Evolutionary conservation across 2,888 invertebrate species (phyloP).

Genomic region (Nemurella pictetii): DNA sequence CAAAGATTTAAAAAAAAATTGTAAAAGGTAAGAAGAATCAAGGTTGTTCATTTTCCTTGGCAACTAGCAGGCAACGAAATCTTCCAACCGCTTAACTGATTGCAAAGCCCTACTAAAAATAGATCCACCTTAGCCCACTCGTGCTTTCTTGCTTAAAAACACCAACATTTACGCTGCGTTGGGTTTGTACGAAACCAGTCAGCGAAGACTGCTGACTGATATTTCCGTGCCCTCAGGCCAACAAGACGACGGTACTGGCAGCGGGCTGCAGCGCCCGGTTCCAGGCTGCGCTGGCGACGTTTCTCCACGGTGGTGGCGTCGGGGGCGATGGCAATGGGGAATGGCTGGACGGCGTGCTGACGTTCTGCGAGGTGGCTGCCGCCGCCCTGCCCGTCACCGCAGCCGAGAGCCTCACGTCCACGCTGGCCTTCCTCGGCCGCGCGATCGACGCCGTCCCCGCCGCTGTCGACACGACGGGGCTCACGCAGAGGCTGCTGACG

Average conservation of each 20-base stretch:
- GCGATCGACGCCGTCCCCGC: neutral
- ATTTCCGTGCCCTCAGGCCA: slow-evolving; percentile 27
- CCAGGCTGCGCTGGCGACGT: slow-evolving; percentile 43
- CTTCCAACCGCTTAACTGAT: too few species aligned
- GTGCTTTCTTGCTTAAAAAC: too few species aligned
- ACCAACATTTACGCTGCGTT: too few species aligned
- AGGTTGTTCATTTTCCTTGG: too few species aligned
- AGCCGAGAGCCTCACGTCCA: neutral
- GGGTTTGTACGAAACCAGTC: too few species aligned
- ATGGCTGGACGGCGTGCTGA: neutral
- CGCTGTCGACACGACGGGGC: too few species aligned
- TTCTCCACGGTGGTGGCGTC: slow-evolving; percentile 43
- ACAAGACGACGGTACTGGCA: slow-evolving; percentile 41
- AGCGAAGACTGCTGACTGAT: neutral
- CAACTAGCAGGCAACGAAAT: too few species aligned
- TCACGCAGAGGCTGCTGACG: neutral
- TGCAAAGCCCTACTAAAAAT: too few species aligned
- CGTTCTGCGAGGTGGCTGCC: slow-evolving; percentile 3
- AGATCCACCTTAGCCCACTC: too few species aligned
- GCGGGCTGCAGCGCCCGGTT: slow-evolving; percentile 42
- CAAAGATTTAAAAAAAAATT: too few species aligned
- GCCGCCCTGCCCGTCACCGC: neutral
- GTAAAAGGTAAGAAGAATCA: too few species aligned
- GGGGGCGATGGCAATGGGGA: neutral
- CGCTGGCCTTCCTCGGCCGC: neutral